Percentiles rank a stretch among this genome's conserved stretches.
Conservation (phyloP, 2,113 vertebrate genomes). For the Dinomys branickii region DNA sequence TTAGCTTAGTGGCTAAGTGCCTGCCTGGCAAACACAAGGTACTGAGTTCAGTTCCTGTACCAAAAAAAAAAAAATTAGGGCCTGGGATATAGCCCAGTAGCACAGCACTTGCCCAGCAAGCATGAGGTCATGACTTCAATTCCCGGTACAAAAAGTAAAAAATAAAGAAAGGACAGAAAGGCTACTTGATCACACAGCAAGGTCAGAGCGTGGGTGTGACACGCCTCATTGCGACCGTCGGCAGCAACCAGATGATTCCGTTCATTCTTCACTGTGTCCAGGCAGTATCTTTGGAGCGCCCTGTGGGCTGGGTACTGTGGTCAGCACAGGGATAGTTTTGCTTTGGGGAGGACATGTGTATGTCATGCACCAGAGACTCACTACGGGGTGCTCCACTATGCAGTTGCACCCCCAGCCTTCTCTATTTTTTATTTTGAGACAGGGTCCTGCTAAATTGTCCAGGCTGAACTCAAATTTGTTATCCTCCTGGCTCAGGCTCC, state of each 20-base stretch:
- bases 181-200: background rate
- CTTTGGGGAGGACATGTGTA: background rate
- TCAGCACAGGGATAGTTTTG: background rate
- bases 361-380: background rate
- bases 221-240: background rate
- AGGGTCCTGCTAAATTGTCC: background rate
- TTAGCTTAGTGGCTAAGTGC: too few species aligned
- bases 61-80: too few species aligned
- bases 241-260: background rate
- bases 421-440: background rate
- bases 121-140: too few species aligned
- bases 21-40: too few species aligned
- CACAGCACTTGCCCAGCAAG: too few species aligned
- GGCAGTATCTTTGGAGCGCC: background rate
- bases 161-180: background rate
- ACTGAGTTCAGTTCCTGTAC: too few species aligned
- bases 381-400: background rate
- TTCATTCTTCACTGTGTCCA: background rate
- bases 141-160: too few species aligned
- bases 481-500: background rate
- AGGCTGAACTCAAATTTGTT: background rate
- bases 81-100: too few species aligned
- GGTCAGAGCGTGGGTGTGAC: background rate
- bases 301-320: background rate
- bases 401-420: background rate